Base-by-base conservation (phyloP, 1,140 invertebrate species). In the Drosophila saltans region DNA sequence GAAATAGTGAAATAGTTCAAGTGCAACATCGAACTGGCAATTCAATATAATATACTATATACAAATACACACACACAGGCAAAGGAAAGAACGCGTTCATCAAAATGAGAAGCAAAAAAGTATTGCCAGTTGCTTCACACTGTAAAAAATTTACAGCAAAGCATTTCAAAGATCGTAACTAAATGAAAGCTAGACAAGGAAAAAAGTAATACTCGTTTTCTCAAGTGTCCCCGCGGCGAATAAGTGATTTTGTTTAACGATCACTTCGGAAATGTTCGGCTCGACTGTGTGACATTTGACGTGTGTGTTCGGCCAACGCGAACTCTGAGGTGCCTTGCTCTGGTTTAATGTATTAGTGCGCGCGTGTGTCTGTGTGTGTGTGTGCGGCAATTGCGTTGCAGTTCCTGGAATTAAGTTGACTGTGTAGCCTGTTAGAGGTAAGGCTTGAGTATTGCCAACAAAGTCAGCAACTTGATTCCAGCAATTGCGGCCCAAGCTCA, bases 391-490 rank as follows among this genome's bases (percentile, higher is more conserved):
- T 78, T 88, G 84, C 66, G 85, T 92, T 91, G 91, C 91, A 82
- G 80, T 92, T 91, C 91, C 91, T 92, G 91, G 91, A 92, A 92
- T 92, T 82, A 92, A 92, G 91, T 92, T 92, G 91, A 92, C 91
- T 92, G 91, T 91, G 91, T 92, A 79, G 91, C 91, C 91, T 81
- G 77, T 75, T 73, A 77, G 66, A 64, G 80, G 76, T 68, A 74
- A 79, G 86, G 82, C 90, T 92, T 92, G 66, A 77, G 84, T 69
- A 75, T n/a, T 81, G 81, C 77, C 75, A 74, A 75, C 69, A 63
- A 92, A 92, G 91, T 92, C 91, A 92, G 91, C 91, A 92, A 92
- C 91, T 92, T 92, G 91, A 92, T 92, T 92, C 91, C 91, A 92
- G 91, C 91, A 92, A 92, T 82, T 91, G 91, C 91, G 85, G 83